Evolutionary conservation across 1,140 invertebrate genomes (phyloP).

Genomic region (Pogonomyrmex californicus): DNA sequence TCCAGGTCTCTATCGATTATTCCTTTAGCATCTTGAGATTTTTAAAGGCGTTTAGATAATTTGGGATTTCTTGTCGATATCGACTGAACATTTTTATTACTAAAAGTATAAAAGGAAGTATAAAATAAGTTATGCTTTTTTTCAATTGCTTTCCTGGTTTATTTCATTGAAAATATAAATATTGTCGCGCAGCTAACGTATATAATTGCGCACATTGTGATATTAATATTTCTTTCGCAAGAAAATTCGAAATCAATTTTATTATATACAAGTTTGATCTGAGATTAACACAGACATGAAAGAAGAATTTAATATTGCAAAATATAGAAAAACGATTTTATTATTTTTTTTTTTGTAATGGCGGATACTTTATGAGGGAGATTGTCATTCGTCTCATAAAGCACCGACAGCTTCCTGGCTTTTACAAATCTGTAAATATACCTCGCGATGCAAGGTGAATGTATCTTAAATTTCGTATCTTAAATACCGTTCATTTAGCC

Average conservation of each 20-base stretch:
- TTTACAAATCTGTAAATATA: slow-evolving; percentile 28
- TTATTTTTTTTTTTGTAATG: not conserved
- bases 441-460: not conserved
- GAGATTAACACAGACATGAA: not conserved
- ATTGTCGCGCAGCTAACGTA: not conserved
- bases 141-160: not conserved
- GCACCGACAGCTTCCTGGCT: not conserved
- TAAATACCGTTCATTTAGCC: slow-evolving; percentile 15
- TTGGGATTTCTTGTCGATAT: not conserved
- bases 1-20: not conserved
- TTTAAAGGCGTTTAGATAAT: not conserved
- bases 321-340: not conserved
- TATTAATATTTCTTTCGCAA: not conserved
- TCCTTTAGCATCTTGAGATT: not conserved
- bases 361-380: not conserved
- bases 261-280: not conserved
- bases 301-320: not conserved
- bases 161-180: not conserved
- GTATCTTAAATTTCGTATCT: slow-evolving; percentile 22
- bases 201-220: not conserved
- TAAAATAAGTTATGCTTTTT: not conserved
- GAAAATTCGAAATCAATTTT: not conserved
- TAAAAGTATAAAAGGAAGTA: not conserved
- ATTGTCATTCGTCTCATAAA: not conserved
- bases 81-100: not conserved